Evolutionary conservation across 1,140 invertebrate species (phyloP).

Genomic region (Lucilia sericata): DNA sequence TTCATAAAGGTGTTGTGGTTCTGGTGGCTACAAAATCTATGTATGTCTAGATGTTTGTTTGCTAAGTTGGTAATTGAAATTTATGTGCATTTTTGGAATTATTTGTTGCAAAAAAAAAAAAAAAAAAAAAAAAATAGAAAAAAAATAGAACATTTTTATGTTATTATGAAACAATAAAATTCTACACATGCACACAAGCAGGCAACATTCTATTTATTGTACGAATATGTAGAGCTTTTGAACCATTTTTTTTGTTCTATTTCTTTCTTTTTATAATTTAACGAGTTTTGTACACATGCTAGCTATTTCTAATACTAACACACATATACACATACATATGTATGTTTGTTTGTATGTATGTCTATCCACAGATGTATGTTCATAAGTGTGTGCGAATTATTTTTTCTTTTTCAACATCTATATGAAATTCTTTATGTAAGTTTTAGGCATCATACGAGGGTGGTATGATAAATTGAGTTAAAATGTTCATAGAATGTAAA

Average conservation of each 20-base stretch:
- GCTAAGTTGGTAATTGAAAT: background rate
- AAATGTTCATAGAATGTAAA: too few species aligned
- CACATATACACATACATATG: too few species aligned
- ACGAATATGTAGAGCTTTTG: background rate
- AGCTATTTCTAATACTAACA: background rate
- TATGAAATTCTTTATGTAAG: too few species aligned
- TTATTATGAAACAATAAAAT: constrained; percentile 9
- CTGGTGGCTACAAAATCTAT: background rate
- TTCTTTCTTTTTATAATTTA: constrained; percentile 7
- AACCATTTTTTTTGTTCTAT: background rate
- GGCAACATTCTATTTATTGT: background rate
- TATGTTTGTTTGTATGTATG: too few species aligned
- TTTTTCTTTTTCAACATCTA: too few species aligned
- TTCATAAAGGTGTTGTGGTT: background rate
- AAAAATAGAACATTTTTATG: constrained; percentile 5
- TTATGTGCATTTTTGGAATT: constrained; percentile 9
- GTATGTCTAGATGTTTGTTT: background rate
- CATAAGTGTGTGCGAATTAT: too few species aligned
- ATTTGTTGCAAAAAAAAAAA: background rate
- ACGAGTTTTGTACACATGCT: constrained; percentile 1
- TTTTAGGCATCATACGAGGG: too few species aligned
- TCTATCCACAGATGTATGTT: too few species aligned
- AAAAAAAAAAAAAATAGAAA: too few species aligned
- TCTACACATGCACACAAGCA: background rate
- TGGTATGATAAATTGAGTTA: too few species aligned